These are phyloP conservation scores for Andricus quercusramuli DNA, from an alignment of 2,888 invertebrate species.

Conservation along the genomic window DNA sequence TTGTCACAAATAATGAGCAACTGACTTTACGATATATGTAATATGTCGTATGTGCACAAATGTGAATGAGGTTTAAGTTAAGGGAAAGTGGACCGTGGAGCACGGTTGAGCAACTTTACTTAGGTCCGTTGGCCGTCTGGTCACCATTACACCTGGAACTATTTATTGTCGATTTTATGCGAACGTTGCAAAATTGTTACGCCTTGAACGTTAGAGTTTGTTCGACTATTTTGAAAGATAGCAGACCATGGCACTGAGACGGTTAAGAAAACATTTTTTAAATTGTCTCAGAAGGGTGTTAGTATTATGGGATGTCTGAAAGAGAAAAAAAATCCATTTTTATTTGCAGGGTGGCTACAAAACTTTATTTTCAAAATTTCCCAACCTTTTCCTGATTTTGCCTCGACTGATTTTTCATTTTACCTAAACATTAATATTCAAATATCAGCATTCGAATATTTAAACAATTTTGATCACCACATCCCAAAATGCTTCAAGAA, in stretches of 20 bases:
- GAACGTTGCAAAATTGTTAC: conserved; percentile 58
- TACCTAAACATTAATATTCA: too few relatives aligned
- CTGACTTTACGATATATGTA: not conserved
- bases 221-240: not conserved
- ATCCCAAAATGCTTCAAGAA: too few relatives aligned
- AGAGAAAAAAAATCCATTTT: not conserved
- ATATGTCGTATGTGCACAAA: conserved; percentile 51
- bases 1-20: conserved; percentile 9
- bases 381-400: too few relatives aligned
- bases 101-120: conserved; percentile 68
- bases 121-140: conserved; percentile 55
- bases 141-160: conserved; percentile 55
- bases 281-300: not conserved
- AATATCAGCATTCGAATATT: too few relatives aligned
- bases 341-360: not conserved
- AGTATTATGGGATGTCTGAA: not conserved
- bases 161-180: conserved; percentile 62
- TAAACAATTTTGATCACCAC: too few relatives aligned
- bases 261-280: not conserved
- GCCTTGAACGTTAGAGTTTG: conserved; percentile 43
- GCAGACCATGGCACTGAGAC: conserved; percentile 18
- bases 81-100: conserved; percentile 75
- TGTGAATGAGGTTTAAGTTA: conserved; percentile 66
- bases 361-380: too few relatives aligned
- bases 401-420: too few relatives aligned